Evolutionary conservation across 2,888 invertebrate species (phyloP).

Genomic region (Exephanes ischioxanthus): DNA sequence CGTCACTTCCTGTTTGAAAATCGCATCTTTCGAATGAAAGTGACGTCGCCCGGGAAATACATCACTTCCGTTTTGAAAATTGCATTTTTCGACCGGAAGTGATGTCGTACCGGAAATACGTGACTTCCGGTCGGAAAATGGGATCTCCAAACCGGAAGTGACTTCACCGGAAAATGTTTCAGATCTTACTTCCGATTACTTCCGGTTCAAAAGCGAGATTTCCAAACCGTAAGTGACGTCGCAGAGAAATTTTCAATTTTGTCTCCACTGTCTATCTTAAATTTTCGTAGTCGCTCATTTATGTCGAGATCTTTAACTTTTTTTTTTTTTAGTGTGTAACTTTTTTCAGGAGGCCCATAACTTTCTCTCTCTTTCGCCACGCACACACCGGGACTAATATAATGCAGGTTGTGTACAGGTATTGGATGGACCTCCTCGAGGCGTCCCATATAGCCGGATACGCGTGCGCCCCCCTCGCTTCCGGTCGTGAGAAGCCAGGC

Average conservation of each 20-base stretch:
- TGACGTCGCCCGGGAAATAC: too few species aligned
- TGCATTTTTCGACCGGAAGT: too few species aligned
- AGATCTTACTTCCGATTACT: too few species aligned
- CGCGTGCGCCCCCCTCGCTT: conserved; percentile 80
- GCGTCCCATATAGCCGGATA: conserved; percentile 80
- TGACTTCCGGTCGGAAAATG: too few species aligned
- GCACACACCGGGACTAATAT: conserved; percentile 23
- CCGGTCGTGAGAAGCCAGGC: conserved; percentile 75
- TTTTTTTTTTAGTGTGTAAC: not conserved
- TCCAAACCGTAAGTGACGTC: too few species aligned
- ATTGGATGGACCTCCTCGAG: conserved; percentile 46
- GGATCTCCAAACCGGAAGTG: too few species aligned
- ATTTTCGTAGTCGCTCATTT: not conserved
- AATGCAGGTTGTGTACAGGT: not conserved
- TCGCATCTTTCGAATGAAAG: too few species aligned
- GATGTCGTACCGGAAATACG: too few species aligned
- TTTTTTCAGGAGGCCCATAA: not conserved
- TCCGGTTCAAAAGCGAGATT: too few species aligned
- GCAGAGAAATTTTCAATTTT: not conserved
- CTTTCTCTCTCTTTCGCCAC: conserved; percentile 10
- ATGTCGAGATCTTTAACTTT: not conserved
- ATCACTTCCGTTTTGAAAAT: too few species aligned
- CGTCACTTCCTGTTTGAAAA: not conserved
- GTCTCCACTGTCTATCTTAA: not conserved
- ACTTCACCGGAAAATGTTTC: too few species aligned